These are phyloP conservation scores for Tanypteryx hageni DNA, from an alignment of 2,888 invertebrate genomes.

Conservation along the genomic window DNA sequence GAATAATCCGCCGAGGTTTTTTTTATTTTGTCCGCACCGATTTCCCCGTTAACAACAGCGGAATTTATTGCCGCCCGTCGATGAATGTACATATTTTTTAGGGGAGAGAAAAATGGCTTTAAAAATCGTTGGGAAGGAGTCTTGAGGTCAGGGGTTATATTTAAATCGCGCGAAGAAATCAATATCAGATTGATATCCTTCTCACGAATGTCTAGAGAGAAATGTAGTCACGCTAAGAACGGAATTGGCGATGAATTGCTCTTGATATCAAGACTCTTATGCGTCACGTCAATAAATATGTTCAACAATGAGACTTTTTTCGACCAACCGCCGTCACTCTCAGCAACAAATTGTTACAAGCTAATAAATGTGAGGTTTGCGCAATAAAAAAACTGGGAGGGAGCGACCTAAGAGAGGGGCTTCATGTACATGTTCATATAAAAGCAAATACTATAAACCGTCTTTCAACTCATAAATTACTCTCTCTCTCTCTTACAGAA, in stretches of 20 bases:
- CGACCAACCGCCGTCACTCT: background rate
- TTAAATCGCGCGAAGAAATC: constrained; percentile 46
- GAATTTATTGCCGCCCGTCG: background rate
- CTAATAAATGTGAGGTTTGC: background rate
- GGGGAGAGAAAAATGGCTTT: background rate
- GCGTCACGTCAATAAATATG: background rate
- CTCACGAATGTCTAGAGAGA: background rate
- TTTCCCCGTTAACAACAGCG: background rate
- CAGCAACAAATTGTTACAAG: constrained; percentile 24
- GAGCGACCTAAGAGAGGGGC: background rate
- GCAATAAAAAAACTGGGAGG: background rate
- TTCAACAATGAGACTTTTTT: background rate
- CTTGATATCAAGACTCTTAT: background rate
- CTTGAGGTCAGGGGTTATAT: constrained; percentile 50
- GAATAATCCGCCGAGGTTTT: background rate
- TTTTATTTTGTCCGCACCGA: too few species aligned
- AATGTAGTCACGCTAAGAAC: background rate
- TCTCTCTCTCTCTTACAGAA: background rate
- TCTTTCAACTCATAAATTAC: background rate
- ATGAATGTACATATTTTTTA: background rate
- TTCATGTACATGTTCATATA: background rate
- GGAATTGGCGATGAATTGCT: background rate
- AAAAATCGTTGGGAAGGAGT: background rate
- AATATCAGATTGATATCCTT: constrained; percentile 52
- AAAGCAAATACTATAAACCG: background rate